Percentiles rank a stretch among this genome's conserved stretches.
Conservation (phyloP, 1,140 invertebrate genomes). For the Macrosteles quadrilineatus region DNA sequence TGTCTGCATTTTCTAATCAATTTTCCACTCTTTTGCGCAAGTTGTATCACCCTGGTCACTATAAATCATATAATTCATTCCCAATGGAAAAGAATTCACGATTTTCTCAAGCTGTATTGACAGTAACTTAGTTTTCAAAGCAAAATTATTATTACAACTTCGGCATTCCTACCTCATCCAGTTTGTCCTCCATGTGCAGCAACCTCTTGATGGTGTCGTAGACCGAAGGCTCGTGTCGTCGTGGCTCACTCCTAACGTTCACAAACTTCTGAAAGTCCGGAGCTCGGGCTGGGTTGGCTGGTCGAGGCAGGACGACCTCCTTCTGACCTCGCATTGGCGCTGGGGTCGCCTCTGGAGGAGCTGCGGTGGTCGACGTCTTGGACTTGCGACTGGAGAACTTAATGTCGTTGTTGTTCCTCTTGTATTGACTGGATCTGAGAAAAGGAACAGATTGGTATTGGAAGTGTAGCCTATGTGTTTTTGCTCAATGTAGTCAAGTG, state of each 20-base stretch:
- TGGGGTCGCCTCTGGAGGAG: constrained; percentile 37
- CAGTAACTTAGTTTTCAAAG: too few species aligned
- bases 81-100: too few species aligned
- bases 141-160: too few species aligned
- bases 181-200: constrained; percentile 53
- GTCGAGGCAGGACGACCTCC: constrained; percentile 60
- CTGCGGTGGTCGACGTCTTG: constrained; percentile 32
- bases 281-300: constrained; percentile 53
- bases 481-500: too few species aligned
- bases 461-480: too few species aligned
- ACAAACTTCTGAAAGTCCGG: constrained; percentile 49
- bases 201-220: constrained; percentile 59
- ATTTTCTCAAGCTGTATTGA: too few species aligned
- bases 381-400: constrained; percentile 26
- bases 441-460: not conserved
- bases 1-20: too few species aligned
- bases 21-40: too few species aligned
- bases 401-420: constrained; percentile 13
- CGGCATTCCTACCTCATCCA: constrained; percentile 19
- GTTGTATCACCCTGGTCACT: too few species aligned
- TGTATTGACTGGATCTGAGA: constrained; percentile 8
- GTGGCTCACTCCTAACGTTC: not conserved
- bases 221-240: constrained; percentile 49
- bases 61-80: too few species aligned
- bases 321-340: constrained; percentile 55